Evolutionary conservation across 2,888 invertebrate genomes (phyloP), one percentile per base, ranked within the genome.

Genomic region (Mythimna albipuncta): DNA sequence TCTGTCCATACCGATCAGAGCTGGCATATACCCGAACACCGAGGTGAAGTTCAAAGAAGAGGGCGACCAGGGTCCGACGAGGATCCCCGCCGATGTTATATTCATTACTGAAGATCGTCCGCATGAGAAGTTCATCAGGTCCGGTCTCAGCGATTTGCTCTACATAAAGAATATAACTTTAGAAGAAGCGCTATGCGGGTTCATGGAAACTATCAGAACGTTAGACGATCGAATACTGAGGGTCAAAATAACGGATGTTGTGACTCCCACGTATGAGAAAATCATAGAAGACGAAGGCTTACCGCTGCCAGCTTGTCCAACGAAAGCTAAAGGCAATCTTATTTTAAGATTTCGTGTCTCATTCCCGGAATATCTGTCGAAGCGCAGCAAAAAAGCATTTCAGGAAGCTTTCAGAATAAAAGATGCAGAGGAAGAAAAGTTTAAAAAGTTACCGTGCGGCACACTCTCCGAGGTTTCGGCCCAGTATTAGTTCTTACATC

Each of bases 1-100:
- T 1, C 93, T 98, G 3, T 97, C 97, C 11, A 97, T 98, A 70
- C 97, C 97, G 0, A 97, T 98, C 66, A 97, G 97, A 79, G 98
- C 98, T 0, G 98, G 98, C 0, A 97, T 98, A 67, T 97, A 97
- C 69, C 95, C 97, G 0, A 98, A 97, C 16, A 98, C 98, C 0
- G 97, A 97, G 89, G 97, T 98, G 64, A 94, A 96, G 77, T 98
- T 98, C 89, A 97, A 97, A 54, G 98, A 98, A 87, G 98, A 98
- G 92, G 98, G 98, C 0, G 98, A 99, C 91, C 98, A 98, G 86
- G 97, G 97, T 41, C 97, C 98, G 0, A 97, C 97, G 4, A 97
- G 97, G 86, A 97, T 97, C 82, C 97, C 98, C 77, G 98, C 98
- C 41, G 98, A 98, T 90, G 97, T 98, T 0, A 96, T 98, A 76